phyloP scores from a whole-genome alignment of 2,797 vertebrate species.

The Clamator glandarius region DNA sequence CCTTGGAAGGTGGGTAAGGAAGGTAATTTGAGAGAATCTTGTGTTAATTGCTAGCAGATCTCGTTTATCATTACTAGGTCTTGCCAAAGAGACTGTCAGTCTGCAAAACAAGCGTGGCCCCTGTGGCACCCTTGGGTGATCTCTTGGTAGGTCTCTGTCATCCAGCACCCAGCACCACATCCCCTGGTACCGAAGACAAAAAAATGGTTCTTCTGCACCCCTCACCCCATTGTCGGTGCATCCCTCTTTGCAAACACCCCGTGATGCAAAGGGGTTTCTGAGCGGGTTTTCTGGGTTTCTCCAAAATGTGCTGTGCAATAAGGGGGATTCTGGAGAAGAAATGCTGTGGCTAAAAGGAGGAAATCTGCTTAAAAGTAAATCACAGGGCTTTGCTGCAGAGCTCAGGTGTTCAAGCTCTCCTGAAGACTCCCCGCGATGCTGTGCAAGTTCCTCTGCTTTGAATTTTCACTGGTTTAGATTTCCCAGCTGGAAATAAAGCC shows the following conservation, averaged over 20 bases:
- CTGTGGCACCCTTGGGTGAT: too few species aligned
- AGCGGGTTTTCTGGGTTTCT: background rate
- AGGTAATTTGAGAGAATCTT: background rate
- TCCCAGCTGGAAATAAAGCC: background rate
- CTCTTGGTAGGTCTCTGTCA: too few species aligned
- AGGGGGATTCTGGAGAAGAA: background rate
- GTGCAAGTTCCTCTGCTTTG: background rate
- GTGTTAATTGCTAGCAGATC: background rate
- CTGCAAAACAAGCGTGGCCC: background rate
- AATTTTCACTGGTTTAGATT: background rate
- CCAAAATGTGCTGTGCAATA: background rate
- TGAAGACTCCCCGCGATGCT: background rate
- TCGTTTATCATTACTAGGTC: fast-evolving
- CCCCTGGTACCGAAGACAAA: background rate
- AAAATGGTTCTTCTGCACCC: background rate
- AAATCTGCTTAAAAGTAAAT: background rate
- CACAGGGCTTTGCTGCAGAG: background rate
- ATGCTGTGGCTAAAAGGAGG: background rate
- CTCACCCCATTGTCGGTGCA: fast-evolving
- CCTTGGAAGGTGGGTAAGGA: background rate
- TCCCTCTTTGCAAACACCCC: background rate
- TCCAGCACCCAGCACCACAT: fast-evolving
- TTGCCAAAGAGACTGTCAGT: fast-evolving
- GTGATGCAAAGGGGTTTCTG: background rate
- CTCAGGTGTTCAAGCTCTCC: background rate